A percentile compares a stretch with the other conserved stretches of the same genome.
Evolutionary conservation across 2,888 invertebrate genomes (phyloP).

Genomic region (Oxystoma pomonae): DNA sequence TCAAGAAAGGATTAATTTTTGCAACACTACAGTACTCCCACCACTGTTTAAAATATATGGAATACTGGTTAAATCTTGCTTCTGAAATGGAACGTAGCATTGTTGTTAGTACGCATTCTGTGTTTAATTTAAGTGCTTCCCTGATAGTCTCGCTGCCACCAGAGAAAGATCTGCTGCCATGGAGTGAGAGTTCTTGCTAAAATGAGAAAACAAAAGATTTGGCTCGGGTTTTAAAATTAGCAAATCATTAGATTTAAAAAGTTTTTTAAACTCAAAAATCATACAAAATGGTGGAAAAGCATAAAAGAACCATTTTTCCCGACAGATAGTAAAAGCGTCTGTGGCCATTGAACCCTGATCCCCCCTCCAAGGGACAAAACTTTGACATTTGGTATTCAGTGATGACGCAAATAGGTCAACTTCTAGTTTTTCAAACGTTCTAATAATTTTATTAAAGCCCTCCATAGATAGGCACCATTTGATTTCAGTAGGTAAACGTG

Average conservation of each 20-base stretch:
- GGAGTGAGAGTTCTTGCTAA: not conserved
- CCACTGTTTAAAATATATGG: too few relatives aligned
- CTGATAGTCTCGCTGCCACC: not conserved
- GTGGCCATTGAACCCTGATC: not conserved
- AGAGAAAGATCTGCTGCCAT: not conserved
- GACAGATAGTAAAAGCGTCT: too few relatives aligned
- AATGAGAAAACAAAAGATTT: not conserved
- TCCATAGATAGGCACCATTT: not conserved
- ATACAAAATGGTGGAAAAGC: not conserved
- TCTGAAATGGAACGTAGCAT: too few relatives aligned
- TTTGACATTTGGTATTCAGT: not conserved
- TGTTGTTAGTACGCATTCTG: not conserved
- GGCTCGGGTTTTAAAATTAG: not conserved
- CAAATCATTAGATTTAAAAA: not conserved
- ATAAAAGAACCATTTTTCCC: not conserved
- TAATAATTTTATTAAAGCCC: not conserved
- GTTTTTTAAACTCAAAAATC: not conserved
- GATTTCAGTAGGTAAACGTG: not conserved
- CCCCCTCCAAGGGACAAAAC: not conserved
- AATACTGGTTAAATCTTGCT: too few relatives aligned
- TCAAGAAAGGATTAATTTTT: too few relatives aligned
- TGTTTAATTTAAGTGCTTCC: not conserved
- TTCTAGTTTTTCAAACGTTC: not conserved
- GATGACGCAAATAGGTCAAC: not conserved
- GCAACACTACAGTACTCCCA: too few relatives aligned